Evolutionary conservation across 37 sponge, comb jelly and placozoan species (phyloP).

Genomic region (Aphrocallistes beatrix): DNA sequence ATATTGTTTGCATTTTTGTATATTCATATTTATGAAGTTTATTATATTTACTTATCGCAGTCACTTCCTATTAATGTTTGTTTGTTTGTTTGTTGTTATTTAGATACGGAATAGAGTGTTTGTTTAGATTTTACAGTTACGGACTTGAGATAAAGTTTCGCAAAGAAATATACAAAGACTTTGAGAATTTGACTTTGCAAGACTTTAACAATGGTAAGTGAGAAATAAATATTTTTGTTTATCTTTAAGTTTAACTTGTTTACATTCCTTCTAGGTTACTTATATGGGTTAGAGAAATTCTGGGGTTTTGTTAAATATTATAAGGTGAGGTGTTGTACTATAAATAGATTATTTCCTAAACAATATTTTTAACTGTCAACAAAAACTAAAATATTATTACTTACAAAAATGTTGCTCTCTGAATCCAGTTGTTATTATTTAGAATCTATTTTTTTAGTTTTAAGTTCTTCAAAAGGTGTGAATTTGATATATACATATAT

Average conservation of each 20-base stretch:
- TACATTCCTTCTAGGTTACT: slow-evolving; percentile 29
- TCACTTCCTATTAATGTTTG: not conserved
- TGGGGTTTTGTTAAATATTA: slow-evolving; percentile 99
- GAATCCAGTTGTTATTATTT: too few relatives aligned
- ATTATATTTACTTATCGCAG: not conserved
- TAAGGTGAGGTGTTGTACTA: slow-evolving; percentile 43
- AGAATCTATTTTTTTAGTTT: too few relatives aligned
- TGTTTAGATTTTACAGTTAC: slow-evolving; percentile 97
- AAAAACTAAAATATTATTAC: too few relatives aligned
- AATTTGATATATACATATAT: too few relatives aligned
- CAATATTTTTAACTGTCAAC: not conserved
- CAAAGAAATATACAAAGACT: slow-evolving; percentile 68
- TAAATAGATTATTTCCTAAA: not conserved
- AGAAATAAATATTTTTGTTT: not conserved
- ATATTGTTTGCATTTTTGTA: not conserved
- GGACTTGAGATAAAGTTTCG: slow-evolving; percentile 92
- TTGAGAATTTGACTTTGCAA: slow-evolving; percentile 75
- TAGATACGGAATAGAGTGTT: slow-evolving; percentile 97
- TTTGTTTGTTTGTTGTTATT: slow-evolving; percentile 18
- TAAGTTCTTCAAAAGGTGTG: too few relatives aligned
- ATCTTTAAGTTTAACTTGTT: not conserved
- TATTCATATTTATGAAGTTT: not conserved
- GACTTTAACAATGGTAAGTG: slow-evolving; percentile 54
- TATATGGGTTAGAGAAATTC: slow-evolving; percentile 97
- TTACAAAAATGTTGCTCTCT: too few relatives aligned